Evolutionary conservation across 2,113 vertebrate species (phyloP).

Genomic region (Paradoxurus hermaphroditus): DNA sequence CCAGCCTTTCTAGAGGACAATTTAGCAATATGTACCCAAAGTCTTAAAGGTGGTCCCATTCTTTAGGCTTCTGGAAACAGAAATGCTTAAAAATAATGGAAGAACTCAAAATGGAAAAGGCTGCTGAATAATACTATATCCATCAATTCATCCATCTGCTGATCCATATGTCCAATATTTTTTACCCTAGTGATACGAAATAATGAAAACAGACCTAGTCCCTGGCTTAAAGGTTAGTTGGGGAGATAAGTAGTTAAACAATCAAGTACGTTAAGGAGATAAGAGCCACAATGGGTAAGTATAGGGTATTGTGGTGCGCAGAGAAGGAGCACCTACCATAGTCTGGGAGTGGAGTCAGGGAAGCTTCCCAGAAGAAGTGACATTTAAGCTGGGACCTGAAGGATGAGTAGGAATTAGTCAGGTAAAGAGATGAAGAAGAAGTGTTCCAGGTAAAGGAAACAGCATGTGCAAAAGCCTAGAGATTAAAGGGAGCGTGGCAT

Average conservation of each 20-base stretch:
- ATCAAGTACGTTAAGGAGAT: constrained; percentile 6
- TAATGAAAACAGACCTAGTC: background rate
- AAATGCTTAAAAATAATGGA: constrained; percentile 41
- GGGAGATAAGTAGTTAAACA: constrained; percentile 31
- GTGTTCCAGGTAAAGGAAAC: constrained; percentile 60
- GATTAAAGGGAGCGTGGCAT: constrained; percentile 17
- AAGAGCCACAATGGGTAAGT: background rate
- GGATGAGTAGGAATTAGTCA: constrained; percentile 68
- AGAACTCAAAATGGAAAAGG: constrained; percentile 36
- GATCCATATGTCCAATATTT: background rate
- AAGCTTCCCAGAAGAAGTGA: constrained; percentile 66
- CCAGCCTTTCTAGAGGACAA: constrained; percentile 2
- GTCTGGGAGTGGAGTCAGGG: constrained; percentile 61
- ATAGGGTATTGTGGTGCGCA: background rate
- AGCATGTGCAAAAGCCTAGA: constrained; percentile 63
- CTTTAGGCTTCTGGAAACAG: constrained; percentile 28
- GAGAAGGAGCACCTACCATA: constrained; percentile 61
- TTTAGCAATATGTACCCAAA: constrained; percentile 24
- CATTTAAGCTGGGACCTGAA: constrained; percentile 70
- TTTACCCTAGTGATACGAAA: constrained; percentile 31
- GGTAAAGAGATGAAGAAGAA: constrained; percentile 53
- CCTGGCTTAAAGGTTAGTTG: constrained; percentile 14
- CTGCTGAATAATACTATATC: background rate
- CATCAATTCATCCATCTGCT: background rate
- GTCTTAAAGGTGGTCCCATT: constrained; percentile 19